These are phyloP conservation scores for Eupithecia subfuscata DNA, from an alignment of 2,888 invertebrate genomes.

Conservation along the genomic window DNA sequence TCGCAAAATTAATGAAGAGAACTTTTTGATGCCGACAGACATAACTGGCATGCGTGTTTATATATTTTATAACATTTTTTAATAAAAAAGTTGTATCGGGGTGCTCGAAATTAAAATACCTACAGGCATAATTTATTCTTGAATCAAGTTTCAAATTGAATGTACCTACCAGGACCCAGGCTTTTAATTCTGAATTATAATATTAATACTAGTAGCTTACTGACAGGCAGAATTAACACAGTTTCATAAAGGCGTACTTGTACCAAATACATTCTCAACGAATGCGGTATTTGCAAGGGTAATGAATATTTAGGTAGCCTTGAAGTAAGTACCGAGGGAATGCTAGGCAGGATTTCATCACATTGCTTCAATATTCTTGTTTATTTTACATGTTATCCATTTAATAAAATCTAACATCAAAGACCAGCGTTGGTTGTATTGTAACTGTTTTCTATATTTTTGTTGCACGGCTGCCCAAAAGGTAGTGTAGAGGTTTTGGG, in stretches of 20 bases:
- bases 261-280: constrained; percentile 11
- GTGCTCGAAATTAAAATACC: background rate
- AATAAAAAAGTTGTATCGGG: background rate
- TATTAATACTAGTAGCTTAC: background rate
- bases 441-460: background rate
- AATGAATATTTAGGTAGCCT: constrained; percentile 43
- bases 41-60: background rate
- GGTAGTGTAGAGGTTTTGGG: background rate
- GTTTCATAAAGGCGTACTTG: background rate
- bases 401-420: background rate
- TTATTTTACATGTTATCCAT: background rate
- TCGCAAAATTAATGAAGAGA: background rate
- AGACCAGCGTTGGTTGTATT: background rate
- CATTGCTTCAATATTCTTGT: constrained; percentile 3
- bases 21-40: background rate
- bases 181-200: background rate
- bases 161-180: background rate
- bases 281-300: constrained; percentile 30
- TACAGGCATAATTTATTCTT: background rate
- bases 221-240: background rate
- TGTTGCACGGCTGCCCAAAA: background rate
- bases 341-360: constrained; percentile 36
- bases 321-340: constrained; percentile 38
- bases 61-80: background rate
- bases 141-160: background rate